Base-by-base conservation (phyloP, 2,797 vertebrate species). In the Hozukius guyotensis region DNA sequence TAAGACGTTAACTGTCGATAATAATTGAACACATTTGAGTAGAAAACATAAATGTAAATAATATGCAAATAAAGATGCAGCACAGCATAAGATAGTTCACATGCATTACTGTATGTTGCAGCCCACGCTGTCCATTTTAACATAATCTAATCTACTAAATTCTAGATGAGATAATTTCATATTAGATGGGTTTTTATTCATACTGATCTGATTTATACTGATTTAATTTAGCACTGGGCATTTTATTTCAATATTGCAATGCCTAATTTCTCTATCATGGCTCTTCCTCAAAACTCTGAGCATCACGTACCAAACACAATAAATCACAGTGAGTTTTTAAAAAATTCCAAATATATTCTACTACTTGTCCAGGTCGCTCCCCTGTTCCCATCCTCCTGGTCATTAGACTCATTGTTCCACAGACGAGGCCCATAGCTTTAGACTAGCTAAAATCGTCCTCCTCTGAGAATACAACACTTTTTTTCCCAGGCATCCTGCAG, bases 361-460 rank as follows among this genome's bases (percentile, higher is more conserved):
- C 68, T 69, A 65, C 83, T 85, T 85, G 83, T 87, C 80, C 78
- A 67, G 34, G 70, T 88, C 8, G 2, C 61, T 75, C 70, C 69
- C 27, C 13, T 82, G n/a, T 82, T 90, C 78, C 81, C 71, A 49
- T 80, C 75, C 82, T 83, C 71, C 68, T 86, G 79, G 89, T 90
- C 87, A 85, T 92, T 89, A 88, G 74, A 82, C 80, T 82, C 84
- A 67, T 82, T 89, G 87, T 87, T 91, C 85, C 63, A 80, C 88
- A 82, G 14, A 82, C 14, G 25, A 81, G 83, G 73, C 87, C 88
- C 71, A 49, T 81, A 85, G 88, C 72, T 90, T 87, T 83, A 72
- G 82, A 92, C 88, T 82, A 65, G 73, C 92, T 93, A 92, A 94
- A 93, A 93, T 67, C 68, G 92, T 92, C 88, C 75, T 89, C 93